phyloP scores from a whole-genome alignment of 2,888 invertebrate species.

The Argyresthia albistria region DNA sequence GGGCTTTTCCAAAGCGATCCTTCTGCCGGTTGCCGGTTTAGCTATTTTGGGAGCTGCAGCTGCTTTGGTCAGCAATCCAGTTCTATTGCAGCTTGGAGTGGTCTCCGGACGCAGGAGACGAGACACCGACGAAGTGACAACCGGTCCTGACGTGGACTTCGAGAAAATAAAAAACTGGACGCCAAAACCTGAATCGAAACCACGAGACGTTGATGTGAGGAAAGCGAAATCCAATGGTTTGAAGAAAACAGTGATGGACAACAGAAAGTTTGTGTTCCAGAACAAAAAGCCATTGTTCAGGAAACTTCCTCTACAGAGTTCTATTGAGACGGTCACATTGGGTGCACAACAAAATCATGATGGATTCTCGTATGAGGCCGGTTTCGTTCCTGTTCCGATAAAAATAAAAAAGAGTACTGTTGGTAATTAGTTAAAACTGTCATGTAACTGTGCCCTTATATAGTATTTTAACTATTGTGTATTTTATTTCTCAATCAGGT shows the following conservation, averaged over 20 bases:
- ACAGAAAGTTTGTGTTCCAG: background rate
- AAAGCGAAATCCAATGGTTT: background rate
- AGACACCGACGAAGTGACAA: conserved; percentile 10
- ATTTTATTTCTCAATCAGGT: too few relatives aligned
- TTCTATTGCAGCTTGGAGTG: conserved; percentile 83
- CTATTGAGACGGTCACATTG: background rate
- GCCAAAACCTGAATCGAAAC: background rate
- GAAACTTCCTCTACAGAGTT: background rate
- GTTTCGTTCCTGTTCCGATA: conserved; percentile 30
- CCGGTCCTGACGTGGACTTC: background rate
- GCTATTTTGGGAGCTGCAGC: conserved; percentile 88
- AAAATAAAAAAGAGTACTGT: conserved; percentile 13
- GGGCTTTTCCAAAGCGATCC: conserved; percentile 56
- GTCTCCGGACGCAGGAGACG: conserved; percentile 75
- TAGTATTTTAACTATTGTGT: too few relatives aligned
- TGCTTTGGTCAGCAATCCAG: conserved; percentile 82
- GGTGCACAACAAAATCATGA: background rate
- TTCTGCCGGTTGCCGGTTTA: conserved; percentile 83
- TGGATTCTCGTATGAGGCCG: background rate
- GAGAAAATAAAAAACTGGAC: background rate
- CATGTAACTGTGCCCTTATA: background rate
- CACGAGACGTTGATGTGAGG: background rate
- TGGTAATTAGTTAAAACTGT: conserved; percentile 13
- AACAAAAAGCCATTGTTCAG: conserved; percentile 4
- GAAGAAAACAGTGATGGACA: background rate